Conservation (phyloP, 1,140 invertebrate species). For the Drosophila sturtevanti region DNA sequence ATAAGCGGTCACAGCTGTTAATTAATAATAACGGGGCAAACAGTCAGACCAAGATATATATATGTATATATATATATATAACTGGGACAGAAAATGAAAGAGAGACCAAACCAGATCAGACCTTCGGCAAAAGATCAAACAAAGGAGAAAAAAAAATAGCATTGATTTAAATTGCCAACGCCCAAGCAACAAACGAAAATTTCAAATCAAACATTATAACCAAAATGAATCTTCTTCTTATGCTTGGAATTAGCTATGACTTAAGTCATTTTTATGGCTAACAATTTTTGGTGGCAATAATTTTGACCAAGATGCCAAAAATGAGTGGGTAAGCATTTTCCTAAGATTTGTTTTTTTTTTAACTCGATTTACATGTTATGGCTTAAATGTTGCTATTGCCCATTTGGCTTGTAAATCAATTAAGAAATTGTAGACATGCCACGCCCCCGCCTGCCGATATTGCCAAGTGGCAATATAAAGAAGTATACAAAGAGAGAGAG, state of each 20-base stretch:
- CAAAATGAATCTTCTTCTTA: conserved; percentile 24
- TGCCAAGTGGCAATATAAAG: conserved; percentile 16
- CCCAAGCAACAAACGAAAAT: not conserved
- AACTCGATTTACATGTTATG: conserved; percentile 15
- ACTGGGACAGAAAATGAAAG: not conserved
- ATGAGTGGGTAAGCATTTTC: conserved; percentile 35
- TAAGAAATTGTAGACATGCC: conserved; percentile 68
- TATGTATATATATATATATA: too few relatives aligned
- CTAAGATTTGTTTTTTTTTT: conserved; percentile 37
- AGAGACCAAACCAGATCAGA: conserved; percentile 6
- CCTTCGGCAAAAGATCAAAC: conserved; percentile 46
- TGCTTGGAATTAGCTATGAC: not conserved
- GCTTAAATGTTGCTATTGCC: not conserved
- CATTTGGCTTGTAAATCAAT: conserved; percentile 59
- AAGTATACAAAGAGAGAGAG: not conserved
- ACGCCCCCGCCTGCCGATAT: conserved; percentile 45
- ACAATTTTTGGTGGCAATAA: conserved; percentile 6
- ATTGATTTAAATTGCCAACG: conserved; percentile 5
- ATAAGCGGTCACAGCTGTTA: conserved; percentile 74
- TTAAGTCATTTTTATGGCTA: conserved; percentile 23
- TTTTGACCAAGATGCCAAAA: not conserved
- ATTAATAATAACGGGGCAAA: conserved; percentile 76
- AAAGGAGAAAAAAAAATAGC: too few relatives aligned
- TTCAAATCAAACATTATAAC: conserved; percentile 31
- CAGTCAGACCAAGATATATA: conserved; percentile 17